Evolutionary conservation across 2,113 vertebrate genomes (phyloP).

Genomic region (Pollimyrus isidori): DNA sequence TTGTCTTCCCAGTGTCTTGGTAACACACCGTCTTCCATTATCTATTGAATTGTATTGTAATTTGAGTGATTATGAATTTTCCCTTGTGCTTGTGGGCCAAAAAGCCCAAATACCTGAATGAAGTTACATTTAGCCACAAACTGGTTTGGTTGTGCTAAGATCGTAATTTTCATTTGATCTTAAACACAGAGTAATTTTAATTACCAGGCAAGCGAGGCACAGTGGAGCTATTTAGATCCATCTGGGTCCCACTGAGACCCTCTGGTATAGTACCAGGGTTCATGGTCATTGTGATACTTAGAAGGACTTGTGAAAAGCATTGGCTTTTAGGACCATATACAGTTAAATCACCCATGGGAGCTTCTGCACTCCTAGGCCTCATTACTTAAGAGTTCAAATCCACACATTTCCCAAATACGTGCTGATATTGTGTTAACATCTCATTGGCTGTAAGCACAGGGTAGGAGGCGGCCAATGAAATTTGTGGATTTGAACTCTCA

Average conservation of each 20-base stretch:
- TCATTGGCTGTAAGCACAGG: background rate
- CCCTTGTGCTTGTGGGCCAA: constrained; percentile 20
- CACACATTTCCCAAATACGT: background rate
- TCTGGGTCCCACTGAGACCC: background rate
- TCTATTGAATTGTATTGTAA: constrained; percentile 28
- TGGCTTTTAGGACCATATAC: background rate
- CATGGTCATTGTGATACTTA: background rate
- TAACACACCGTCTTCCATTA: background rate
- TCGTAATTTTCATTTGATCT: constrained; percentile 6
- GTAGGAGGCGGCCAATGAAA: background rate
- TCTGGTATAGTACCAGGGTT: background rate
- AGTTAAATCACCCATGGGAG: background rate
- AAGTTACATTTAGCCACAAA: constrained; percentile 17
- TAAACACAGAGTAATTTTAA: background rate
- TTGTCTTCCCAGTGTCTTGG: background rate
- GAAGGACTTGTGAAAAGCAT: background rate
- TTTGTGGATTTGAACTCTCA: background rate
- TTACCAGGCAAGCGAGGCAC: background rate
- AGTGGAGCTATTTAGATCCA: background rate
- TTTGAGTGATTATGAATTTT: constrained; percentile 22
- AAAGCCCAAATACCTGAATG: constrained; percentile 35
- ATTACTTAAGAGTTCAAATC: background rate
- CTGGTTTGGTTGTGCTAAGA: constrained; percentile 22
- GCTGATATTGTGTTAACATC: background rate
- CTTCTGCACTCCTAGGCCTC: background rate